Conservation (phyloP, 2,888 invertebrate species). For the Punctoribates punctum region DNA sequence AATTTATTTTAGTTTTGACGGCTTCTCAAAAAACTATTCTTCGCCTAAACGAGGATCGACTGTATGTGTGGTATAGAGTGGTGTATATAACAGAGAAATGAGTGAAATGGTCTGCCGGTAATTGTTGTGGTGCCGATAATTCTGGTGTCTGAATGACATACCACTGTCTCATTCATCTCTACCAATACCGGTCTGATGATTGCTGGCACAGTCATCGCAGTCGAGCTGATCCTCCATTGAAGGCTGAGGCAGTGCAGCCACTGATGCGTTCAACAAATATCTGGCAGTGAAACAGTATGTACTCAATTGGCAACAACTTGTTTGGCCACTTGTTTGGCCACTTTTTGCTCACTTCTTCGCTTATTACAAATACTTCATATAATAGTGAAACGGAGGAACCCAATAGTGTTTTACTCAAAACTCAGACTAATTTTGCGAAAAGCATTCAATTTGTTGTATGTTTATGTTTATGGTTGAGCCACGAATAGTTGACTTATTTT, state of each 20-base stretch:
- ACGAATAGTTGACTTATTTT: constrained; percentile 1
- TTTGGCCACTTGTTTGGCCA: background rate
- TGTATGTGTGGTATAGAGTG: background rate
- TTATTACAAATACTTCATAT: background rate
- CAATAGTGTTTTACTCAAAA: background rate
- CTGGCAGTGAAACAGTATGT: constrained; percentile 2
- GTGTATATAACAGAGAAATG: constrained; percentile 5
- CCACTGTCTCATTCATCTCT: constrained; percentile 14
- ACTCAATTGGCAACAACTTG: background rate
- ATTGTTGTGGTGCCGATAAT: constrained; percentile 10
- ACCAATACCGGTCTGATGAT: background rate
- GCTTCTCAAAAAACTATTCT: background rate
- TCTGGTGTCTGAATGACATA: background rate
- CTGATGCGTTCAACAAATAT: constrained; percentile 22
- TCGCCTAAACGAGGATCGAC: background rate
- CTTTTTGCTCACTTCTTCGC: background rate
- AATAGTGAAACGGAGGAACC: background rate
- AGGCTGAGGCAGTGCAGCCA: background rate
- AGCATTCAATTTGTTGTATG: constrained; percentile 2
- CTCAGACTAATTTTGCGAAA: background rate
- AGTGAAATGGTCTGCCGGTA: background rate
- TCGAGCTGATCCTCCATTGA: constrained; percentile 19
- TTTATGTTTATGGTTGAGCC: constrained; percentile 23
- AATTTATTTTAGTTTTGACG: too few species aligned
- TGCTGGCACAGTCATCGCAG: background rate